Evolutionary conservation across 2,888 invertebrate species (phyloP).

Genomic region (Antheraea yamamai): DNA sequence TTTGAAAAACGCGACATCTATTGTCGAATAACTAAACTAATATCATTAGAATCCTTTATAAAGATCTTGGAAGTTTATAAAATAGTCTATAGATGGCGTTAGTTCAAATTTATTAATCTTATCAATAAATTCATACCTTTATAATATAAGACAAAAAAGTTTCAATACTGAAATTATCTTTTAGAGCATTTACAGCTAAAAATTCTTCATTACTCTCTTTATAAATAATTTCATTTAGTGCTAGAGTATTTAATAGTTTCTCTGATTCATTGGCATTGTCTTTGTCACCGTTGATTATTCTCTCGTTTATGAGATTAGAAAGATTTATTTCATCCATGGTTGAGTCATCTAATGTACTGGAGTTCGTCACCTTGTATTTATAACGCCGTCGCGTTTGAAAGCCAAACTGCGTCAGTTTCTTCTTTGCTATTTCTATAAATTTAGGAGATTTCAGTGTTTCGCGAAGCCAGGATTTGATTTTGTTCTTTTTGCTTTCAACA

Average conservation of each 20-base stretch:
- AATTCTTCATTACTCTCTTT: slow-evolving; percentile 32
- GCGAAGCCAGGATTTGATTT: slow-evolving; percentile 70
- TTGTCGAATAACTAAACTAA: not conserved
- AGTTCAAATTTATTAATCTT: not conserved
- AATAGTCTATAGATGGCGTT: slow-evolving; percentile 30
- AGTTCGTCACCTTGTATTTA: slow-evolving; percentile 29
- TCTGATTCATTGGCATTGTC: slow-evolving; percentile 56
- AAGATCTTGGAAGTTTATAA: slow-evolving; percentile 1
- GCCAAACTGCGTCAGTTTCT: slow-evolving; percentile 60
- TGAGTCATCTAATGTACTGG: slow-evolving; percentile 50
- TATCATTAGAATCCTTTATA: not conserved
- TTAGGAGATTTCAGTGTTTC: slow-evolving; percentile 65
- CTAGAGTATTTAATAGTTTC: slow-evolving; percentile 57
- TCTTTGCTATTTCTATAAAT: slow-evolving; percentile 67
- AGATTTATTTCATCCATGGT: slow-evolving; percentile 67
- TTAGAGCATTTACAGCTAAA: slow-evolving; percentile 14
- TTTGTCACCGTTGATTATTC: slow-evolving; percentile 56
- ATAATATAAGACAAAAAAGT: slow-evolving; percentile 39
- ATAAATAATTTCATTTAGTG: slow-evolving; percentile 61
- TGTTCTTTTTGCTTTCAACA: slow-evolving; percentile 71
- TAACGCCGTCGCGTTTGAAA: slow-evolving; percentile 45
- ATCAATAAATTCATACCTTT: slow-evolving; percentile 26
- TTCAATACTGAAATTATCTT: slow-evolving; percentile 36
- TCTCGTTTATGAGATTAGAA: slow-evolving; percentile 64
- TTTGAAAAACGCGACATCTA: slow-evolving; percentile 2